A percentile compares a stretch with the other conserved stretches of the same genome.
These are phyloP conservation scores for Lithophane leautieri DNA, from an alignment of 2,888 invertebrate genomes.

Conservation along the genomic window DNA sequence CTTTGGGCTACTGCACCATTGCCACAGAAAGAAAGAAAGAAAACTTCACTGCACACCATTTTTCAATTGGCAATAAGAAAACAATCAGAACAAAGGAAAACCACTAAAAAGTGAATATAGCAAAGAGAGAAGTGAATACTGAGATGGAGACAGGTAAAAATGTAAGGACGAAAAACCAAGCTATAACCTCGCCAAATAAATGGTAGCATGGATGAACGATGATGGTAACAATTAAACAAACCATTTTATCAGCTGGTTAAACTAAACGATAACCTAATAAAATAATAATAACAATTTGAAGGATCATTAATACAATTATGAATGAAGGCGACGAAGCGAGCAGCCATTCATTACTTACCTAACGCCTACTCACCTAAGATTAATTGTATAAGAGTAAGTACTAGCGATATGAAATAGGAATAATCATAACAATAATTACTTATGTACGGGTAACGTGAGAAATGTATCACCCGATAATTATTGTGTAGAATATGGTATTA, in stretches of 20 bases:
- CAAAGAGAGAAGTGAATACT: not conserved
- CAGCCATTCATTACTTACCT: conserved; percentile 51
- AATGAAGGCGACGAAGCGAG: conserved; percentile 42
- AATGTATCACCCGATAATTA: conserved; percentile 22
- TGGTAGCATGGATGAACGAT: no score
- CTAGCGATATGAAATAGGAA: conserved; percentile 9
- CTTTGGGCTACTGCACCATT: not conserved
- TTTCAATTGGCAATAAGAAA: not conserved
- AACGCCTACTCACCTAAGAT: conserved; percentile 37
- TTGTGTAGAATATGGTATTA: conserved; percentile 1
- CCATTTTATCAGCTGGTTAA: not conserved
- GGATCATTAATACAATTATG: conserved; percentile 56
- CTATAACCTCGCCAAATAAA: not conserved
- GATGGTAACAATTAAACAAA: not conserved
- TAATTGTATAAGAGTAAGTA: conserved; percentile 43
- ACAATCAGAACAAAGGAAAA: not conserved
- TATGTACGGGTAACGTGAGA: conserved; percentile 20
- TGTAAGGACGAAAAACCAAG: not conserved
- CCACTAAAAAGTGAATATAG: not conserved
- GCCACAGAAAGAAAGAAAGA: not conserved
- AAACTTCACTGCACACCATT: not conserved
- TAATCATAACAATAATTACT: conserved; percentile 48
- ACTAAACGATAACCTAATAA: conserved; percentile 34
- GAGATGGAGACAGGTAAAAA: not conserved
- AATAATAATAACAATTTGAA: conserved; percentile 38